phyloP scores from a whole-genome alignment of 2,113 vertebrate species.

The Colossoma macropomum region DNA sequence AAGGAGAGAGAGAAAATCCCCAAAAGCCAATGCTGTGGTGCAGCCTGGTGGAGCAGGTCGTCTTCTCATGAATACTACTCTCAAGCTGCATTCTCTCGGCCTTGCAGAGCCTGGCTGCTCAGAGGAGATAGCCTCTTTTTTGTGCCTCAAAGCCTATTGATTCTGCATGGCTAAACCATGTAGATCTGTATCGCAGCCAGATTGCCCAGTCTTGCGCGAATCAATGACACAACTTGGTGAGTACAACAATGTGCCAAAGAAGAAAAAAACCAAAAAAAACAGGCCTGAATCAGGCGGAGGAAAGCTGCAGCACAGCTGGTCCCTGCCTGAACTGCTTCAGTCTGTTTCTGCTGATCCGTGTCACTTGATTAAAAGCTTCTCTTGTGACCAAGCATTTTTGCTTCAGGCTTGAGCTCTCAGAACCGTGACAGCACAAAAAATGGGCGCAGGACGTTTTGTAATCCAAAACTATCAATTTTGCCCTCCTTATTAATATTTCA shows the following conservation, averaged over 20 bases:
- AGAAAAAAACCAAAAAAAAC: neutral
- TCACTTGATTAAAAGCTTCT: constrained; percentile 31
- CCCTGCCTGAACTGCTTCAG: neutral
- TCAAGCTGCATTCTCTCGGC: constrained; percentile 11
- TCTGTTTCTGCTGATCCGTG: constrained; percentile 3
- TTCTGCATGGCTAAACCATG: constrained; percentile 41
- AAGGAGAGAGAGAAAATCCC: neutral
- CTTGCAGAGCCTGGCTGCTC: neutral
- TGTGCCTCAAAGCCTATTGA: constrained; percentile 38
- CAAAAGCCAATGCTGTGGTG: neutral
- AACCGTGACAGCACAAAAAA: neutral
- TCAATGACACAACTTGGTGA: constrained; percentile 24
- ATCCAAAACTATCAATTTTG: constrained; percentile 18
- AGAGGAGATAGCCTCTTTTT: constrained; percentile 13
- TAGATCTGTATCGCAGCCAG: constrained; percentile 35
- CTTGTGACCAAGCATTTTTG: constrained; percentile 8
- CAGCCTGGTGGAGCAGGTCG: constrained; percentile 8
- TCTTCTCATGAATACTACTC: constrained; percentile 41
- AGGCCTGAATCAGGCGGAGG: neutral
- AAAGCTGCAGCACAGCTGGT: neutral
- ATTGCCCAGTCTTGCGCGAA: constrained; percentile 15
- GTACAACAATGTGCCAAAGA: constrained; percentile 12
- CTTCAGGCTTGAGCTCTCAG: neutral
- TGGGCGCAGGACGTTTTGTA: neutral
- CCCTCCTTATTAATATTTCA: constrained; percentile 39